Conservation (phyloP, 1,140 invertebrate species). For the Pseudomyrmex pallidus region DNA sequence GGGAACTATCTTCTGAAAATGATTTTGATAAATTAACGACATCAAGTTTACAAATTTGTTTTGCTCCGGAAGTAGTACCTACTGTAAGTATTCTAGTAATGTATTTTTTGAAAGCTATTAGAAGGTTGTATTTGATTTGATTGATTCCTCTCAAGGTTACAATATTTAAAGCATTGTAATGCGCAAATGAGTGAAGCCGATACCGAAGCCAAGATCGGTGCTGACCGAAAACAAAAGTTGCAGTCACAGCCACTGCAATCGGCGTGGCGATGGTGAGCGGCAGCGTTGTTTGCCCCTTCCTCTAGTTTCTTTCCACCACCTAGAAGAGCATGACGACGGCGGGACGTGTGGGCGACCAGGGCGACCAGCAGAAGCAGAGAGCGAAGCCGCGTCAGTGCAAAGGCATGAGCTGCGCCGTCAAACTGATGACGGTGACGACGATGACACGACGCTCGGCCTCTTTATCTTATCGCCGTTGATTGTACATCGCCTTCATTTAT, state of each 20-base stretch:
- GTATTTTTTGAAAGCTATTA: too few relatives aligned
- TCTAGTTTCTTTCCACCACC: not conserved
- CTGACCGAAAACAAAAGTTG: too few relatives aligned
- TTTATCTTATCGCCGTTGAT: constrained; percentile 37
- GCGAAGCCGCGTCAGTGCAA: constrained; percentile 32
- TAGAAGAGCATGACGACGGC: not conserved
- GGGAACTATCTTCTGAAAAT: not conserved
- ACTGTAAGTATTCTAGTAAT: constrained; percentile 86
- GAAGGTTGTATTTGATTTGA: too few relatives aligned
- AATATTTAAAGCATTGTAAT: too few relatives aligned
- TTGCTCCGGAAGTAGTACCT: constrained; percentile 92
- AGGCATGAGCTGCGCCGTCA: constrained; percentile 35
- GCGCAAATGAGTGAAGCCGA: too few relatives aligned
- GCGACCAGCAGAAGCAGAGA: not conserved
- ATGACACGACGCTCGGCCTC: not conserved
- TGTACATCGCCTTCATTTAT: not conserved
- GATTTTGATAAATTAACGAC: constrained; percentile 76
- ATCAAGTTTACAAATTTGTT: constrained; percentile 89
- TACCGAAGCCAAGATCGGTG: too few relatives aligned
- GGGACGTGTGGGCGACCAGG: constrained; percentile 1
- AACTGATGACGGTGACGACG: not conserved
- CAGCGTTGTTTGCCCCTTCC: constrained; percentile 39
- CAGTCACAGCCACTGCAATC: constrained; percentile 28
- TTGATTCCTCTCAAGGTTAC: too few relatives aligned
- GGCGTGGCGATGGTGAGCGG: constrained; percentile 33